phyloP scores from a whole-genome alignment of 2,888 invertebrate genomes.

The Bellardia pandia region DNA sequence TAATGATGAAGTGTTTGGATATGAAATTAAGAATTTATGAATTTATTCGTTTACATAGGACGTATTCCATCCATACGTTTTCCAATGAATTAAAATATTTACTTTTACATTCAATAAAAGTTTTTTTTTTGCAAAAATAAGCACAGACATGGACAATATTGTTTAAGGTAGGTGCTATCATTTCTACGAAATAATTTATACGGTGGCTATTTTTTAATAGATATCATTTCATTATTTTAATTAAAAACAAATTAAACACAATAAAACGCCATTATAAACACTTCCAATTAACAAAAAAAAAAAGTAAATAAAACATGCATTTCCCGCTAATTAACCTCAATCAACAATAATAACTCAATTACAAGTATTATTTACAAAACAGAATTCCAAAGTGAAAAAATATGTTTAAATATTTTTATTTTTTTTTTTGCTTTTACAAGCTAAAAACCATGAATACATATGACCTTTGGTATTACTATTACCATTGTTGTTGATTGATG shows the following conservation, averaged over 20 bases:
- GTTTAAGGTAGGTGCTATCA: neutral
- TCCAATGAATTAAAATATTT: no score
- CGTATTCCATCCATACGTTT: no score
- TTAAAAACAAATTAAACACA: neutral
- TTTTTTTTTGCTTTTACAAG: constrained; percentile 5
- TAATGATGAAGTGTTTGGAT: neutral
- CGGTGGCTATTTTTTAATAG: no score
- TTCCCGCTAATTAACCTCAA: constrained; percentile 57
- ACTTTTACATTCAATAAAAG: no score
- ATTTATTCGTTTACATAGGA: no score
- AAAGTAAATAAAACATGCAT: constrained; percentile 33
- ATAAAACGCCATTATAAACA: neutral
- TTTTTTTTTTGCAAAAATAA: neutral
- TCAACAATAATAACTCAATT: constrained; percentile 67
- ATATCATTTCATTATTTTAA: neutral
- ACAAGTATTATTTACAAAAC: constrained; percentile 20
- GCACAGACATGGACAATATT: neutral
- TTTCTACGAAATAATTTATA: constrained; percentile 3
- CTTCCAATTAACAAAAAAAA: constrained; percentile 10
- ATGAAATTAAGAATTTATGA: neutral
- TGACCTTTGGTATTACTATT: neutral
- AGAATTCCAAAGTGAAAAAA: constrained; percentile 5
- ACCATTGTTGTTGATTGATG: neutral
- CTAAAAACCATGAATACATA: constrained; percentile 3
- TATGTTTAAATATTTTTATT: neutral